Evolutionary conservation across 1,140 invertebrate species (phyloP), one percentile per base, ranked within the genome.

Genomic region (Cyphomyrmex costatus): DNA sequence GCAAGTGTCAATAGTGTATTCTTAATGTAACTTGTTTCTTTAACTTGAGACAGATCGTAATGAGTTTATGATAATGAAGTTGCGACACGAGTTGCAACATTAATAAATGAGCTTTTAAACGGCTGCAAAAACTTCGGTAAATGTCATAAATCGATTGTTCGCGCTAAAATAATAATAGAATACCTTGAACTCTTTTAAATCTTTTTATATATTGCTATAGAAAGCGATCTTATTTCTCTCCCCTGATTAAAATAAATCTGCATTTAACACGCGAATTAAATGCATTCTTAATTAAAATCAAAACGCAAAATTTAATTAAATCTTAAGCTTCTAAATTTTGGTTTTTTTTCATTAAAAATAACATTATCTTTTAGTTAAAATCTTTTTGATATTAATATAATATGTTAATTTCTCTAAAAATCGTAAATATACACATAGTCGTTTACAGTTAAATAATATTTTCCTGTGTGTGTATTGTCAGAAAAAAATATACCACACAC

Each of bases 91-190:
- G 33, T 53, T 21, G 0, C n/a, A 10, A 42, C 30, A 27, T 56
- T 70, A 33, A 56, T 42, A 58, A 70, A 70, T 42, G 78, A 42
- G 16, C 8, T 49, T 46, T 73, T 82, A 46, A 46, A 60, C 14
- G 24, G 24, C 19, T 53, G 16, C 12, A 5, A 58, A 27, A 71
- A 5, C 66, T 71, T 60, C 16, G 12, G 24, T 58, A 36, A 80
- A 70, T 42, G 24, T 73, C 53, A n/a, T 12, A 27, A 30, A 74
- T 74, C 79, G 68, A 83, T 82, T 33, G 24, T 53, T 74, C 24
- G n/a, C 12, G 66, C 36, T 82, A 60, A 82, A 70, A 74, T 36
- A 73, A 51, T 27, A 30, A 73, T 83, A 36, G 24, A 60, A 60
- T 60, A 74, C 53, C 79, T 83, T 74, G 79, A 83, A 60, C n/a